Conservation (phyloP, 2,888 invertebrate genomes). For the Erebia epiphron region DNA sequence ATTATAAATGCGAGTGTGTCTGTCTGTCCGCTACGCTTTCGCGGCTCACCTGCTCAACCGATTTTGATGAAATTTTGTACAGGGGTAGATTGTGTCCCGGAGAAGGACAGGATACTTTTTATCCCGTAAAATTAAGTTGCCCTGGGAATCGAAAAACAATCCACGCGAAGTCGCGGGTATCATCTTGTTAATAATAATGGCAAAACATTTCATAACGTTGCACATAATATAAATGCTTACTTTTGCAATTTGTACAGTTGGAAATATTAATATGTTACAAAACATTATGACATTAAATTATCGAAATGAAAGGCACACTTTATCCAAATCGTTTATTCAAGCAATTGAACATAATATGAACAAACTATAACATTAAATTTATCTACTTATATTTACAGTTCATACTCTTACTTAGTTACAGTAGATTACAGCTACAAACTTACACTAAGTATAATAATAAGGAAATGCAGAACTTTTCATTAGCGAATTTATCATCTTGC, state of each 20-base stretch:
- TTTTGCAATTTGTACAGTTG: constrained; percentile 8
- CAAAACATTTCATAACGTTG: constrained; percentile 10
- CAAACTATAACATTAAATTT: constrained; percentile 83
- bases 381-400: constrained; percentile 83
- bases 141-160: too few species aligned
- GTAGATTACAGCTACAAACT: constrained; percentile 73
- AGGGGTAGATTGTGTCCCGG: too few species aligned
- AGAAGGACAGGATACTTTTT: too few species aligned
- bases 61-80: too few species aligned
- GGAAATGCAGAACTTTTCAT: constrained; percentile 46
- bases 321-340: constrained; percentile 83
- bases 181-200: too few species aligned
- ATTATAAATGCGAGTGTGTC: too few species aligned
- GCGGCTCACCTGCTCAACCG: too few species aligned
- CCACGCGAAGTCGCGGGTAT: too few species aligned
- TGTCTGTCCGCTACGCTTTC: too few species aligned
- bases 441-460: constrained; percentile 55
- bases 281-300: constrained; percentile 30
- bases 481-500: constrained; percentile 13
- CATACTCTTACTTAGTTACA: constrained; percentile 71
- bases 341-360: constrained; percentile 83
- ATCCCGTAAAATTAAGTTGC: too few species aligned
- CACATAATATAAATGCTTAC: constrained; percentile 7
- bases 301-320: constrained; percentile 58
- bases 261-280: constrained; percentile 4